Evolutionary conservation across 2,888 invertebrate species (phyloP).

Genomic region (Melieria crassipennis): DNA sequence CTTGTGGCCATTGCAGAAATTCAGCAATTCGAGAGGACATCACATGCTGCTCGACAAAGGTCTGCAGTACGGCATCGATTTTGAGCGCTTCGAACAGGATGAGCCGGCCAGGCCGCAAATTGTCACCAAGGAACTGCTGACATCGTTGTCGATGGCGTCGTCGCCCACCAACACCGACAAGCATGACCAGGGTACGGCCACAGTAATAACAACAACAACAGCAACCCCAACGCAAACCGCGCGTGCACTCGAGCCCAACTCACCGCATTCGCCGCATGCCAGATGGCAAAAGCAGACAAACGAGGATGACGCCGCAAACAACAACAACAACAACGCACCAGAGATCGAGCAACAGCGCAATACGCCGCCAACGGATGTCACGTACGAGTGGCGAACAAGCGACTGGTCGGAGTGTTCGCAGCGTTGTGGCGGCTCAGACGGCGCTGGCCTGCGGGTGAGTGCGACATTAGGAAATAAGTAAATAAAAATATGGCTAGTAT

Average conservation of each 20-base stretch:
- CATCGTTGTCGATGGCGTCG: slow-evolving; percentile 19
- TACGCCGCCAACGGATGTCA: slow-evolving; percentile 52
- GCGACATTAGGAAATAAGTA: neutral
- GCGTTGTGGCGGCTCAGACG: slow-evolving; percentile 78
- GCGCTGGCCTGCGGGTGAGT: slow-evolving; percentile 66
- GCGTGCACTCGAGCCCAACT: slow-evolving; percentile 17
- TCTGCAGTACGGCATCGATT: slow-evolving; percentile 64
- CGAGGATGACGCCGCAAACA: slow-evolving; percentile 38
- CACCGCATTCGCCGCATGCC: slow-evolving; percentile 55
- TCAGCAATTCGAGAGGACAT: slow-evolving; percentile 77
- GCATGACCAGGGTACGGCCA: slow-evolving; percentile 31
- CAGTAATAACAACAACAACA: slow-evolving; percentile 12
- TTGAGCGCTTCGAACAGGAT: slow-evolving; percentile 61
- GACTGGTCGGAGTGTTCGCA: slow-evolving; percentile 90
- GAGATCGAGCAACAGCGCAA: no score
- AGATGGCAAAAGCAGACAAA: slow-evolving; percentile 52
- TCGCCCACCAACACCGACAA: neutral
- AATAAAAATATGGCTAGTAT: neutral
- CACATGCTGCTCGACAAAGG: slow-evolving; percentile 70
- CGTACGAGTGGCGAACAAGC: slow-evolving; percentile 83
- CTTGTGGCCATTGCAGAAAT: slow-evolving; percentile 85
- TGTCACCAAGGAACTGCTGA: slow-evolving; percentile 46
- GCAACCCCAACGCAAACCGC: slow-evolving; percentile 22
- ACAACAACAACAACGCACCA: slow-evolving; percentile 28
- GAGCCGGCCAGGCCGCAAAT: slow-evolving; percentile 52